phyloP scores from a whole-genome alignment of 2,113 vertebrate genomes.

The Odontophorus gujanensis region DNA sequence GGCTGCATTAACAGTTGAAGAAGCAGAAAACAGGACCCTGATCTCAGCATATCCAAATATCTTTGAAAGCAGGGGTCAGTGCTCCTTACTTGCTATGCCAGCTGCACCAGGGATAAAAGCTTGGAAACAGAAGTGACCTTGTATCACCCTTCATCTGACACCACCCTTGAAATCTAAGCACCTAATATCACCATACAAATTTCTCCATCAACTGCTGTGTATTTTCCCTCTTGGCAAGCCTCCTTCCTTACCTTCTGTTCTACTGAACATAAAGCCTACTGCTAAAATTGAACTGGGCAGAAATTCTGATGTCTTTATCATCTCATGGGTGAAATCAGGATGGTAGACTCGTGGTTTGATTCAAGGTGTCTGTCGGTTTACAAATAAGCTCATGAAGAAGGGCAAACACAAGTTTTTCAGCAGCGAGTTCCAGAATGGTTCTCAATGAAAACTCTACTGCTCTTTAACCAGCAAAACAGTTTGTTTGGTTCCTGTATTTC shows the following conservation, averaged over 20 bases:
- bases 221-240: not conserved
- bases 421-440: not conserved
- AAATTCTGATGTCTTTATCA: not conserved
- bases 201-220: not conserved
- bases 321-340: not conserved
- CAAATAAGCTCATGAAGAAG: not conserved
- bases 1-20: not conserved
- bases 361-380: not conserved
- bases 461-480: not conserved
- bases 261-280: not conserved
- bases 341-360: accelerated
- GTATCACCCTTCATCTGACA: not conserved
- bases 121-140: not conserved
- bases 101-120: not conserved
- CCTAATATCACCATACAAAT: not conserved
- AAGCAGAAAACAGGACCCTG: not conserved
- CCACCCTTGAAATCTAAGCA: accelerated
- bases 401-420: not conserved
- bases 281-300: not conserved
- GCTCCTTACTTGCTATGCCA: not conserved
- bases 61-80: not conserved
- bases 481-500: not conserved
- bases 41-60: accelerated
- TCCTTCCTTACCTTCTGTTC: not conserved
- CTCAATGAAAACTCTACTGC: not conserved